These are phyloP conservation scores for Drosophila cognata DNA, from an alignment of 2,888 invertebrate species.

Conservation along the genomic window DNA sequence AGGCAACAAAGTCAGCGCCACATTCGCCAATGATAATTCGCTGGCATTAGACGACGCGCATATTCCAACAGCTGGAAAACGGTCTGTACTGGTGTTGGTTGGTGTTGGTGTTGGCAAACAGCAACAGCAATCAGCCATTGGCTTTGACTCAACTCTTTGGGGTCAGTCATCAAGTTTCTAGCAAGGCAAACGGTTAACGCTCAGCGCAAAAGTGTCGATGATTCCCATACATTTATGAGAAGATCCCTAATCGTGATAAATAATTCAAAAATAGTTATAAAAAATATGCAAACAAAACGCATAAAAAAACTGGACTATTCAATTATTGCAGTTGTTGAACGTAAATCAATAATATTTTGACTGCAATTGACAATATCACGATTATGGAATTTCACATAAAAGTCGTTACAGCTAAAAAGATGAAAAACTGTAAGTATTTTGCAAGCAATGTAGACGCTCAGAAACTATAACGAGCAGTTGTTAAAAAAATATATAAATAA, in stretches of 20 bases:
- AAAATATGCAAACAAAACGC: neutral
- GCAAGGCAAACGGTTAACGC: conserved; percentile 30
- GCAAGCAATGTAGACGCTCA: neutral
- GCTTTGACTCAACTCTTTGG: conserved; percentile 19
- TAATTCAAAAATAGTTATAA: conserved; percentile 15
- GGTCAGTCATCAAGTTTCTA: conserved; percentile 30
- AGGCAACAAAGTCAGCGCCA: conserved; percentile 62
- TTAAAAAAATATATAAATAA: neutral
- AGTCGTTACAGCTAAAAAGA: neutral
- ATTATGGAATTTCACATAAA: conserved; percentile 38
- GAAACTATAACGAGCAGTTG: neutral
- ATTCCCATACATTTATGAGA: conserved; percentile 32
- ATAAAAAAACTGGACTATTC: conserved; percentile 15
- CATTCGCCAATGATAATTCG: conserved; percentile 79
- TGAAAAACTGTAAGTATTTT: conserved; percentile 40
- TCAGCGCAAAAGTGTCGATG: conserved; percentile 20
- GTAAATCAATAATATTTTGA: neutral
- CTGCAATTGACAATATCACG: conserved; percentile 24
- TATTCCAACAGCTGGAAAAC: conserved; percentile 38
- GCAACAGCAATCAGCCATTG: conserved; percentile 16
- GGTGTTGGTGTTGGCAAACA: conserved; percentile 4
- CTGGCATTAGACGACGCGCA: conserved; percentile 76
- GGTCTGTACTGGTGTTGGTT: conserved; percentile 3
- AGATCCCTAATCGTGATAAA: conserved; percentile 44
- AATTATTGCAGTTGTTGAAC: conserved; percentile 1